Conservation (phyloP, 2,888 invertebrate genomes). For the Amphipyra berbera region DNA sequence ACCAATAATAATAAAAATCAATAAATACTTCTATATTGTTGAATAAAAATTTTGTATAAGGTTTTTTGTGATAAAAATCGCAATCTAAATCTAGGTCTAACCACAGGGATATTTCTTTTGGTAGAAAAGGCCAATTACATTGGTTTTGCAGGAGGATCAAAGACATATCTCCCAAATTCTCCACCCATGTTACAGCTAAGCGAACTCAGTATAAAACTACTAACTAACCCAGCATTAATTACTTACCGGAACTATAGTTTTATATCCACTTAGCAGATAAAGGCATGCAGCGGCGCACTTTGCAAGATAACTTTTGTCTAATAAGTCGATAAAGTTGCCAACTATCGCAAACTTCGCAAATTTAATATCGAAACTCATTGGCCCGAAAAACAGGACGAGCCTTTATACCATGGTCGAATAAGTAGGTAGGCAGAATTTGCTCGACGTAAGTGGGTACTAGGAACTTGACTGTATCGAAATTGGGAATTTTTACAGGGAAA, state of each 20-base stretch:
- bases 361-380: constrained; percentile 69
- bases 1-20: no score
- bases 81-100: no score
- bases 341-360: constrained; percentile 66
- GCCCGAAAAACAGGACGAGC: constrained; percentile 65
- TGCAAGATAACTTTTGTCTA: constrained; percentile 62
- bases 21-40: no score
- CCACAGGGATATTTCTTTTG: no score
- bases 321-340: constrained; percentile 65
- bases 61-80: no score
- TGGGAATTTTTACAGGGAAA: constrained; percentile 5
- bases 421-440: constrained; percentile 51
- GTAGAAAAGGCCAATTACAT: no score
- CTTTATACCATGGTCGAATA: constrained; percentile 45
- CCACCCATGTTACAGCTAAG: no score
- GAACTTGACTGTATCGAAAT: constrained; percentile 27
- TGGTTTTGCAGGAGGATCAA: no score
- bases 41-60: no score
- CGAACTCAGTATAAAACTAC: background rate
- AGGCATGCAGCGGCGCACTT: constrained; percentile 42
- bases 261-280: constrained; percentile 49
- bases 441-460: constrained; percentile 40
- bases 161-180: no score
- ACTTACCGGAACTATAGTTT: constrained; percentile 39
- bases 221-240: constrained; percentile 26